Conservation (phyloP, 2,113 vertebrate species). For the Pachypanchax playfairii region DNA sequence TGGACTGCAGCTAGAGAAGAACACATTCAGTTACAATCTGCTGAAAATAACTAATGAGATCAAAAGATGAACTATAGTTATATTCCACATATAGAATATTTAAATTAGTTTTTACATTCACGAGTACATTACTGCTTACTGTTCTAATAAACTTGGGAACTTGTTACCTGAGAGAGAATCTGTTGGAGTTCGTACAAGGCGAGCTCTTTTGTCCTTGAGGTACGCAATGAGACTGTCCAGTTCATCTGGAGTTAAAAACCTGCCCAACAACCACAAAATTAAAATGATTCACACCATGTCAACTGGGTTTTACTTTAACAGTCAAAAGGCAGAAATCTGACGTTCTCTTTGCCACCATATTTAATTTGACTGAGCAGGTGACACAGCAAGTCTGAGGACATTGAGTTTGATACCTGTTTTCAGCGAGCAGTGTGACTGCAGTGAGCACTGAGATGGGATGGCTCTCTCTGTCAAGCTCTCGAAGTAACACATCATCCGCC, state of each 20-base stretch:
- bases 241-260: conserved; percentile 91
- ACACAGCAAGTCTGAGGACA: too few relatives aligned
- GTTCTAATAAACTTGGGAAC: too few relatives aligned
- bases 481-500: conserved; percentile 91
- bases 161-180: conserved; percentile 84
- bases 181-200: conserved; percentile 79
- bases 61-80: too few relatives aligned
- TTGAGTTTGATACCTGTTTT: conserved; percentile 74
- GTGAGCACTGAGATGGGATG: conserved; percentile 78
- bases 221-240: conserved; percentile 89
- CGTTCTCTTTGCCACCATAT: too few relatives aligned
- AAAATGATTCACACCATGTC: neutral
- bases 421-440: conserved; percentile 75
- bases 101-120: neutral
- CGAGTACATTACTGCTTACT: too few relatives aligned
- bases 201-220: conserved; percentile 88
- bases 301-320: too few relatives aligned
- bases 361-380: too few relatives aligned
- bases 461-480: conserved; percentile 86
- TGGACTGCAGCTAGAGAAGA: conserved; percentile 38
- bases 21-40: neutral
- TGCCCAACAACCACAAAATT: conserved; percentile 24
- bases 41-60: neutral
- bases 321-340: too few relatives aligned
- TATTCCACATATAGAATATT: neutral